phyloP scores from a whole-genome alignment of 2,113 vertebrate genomes.

The Cettia cetti region DNA sequence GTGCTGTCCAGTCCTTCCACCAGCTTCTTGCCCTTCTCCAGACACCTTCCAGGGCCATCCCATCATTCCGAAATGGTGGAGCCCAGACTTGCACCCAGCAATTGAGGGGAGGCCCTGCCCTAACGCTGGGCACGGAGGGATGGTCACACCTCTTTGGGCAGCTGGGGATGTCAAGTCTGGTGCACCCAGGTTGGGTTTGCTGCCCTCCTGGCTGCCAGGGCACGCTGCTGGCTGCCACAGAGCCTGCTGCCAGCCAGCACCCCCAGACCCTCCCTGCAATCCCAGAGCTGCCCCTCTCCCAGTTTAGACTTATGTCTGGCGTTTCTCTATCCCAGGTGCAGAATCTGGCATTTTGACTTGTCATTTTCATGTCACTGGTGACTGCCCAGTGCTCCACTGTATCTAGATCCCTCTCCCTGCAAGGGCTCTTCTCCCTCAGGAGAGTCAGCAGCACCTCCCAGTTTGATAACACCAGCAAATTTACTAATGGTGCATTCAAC shows the following conservation, averaged over 20 bases:
- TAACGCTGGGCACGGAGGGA: accelerated
- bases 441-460: not conserved
- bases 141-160: not conserved
- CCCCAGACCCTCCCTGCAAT: not conserved
- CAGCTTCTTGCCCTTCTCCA: not conserved
- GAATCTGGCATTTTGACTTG: not conserved
- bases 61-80: not conserved
- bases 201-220: not conserved
- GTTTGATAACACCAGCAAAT: not conserved
- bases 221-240: not conserved
- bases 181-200: not conserved
- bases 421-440: not conserved
- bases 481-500: not conserved
- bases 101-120: not conserved
- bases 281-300: not conserved
- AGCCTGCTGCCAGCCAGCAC: not conserved
- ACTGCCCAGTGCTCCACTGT: not conserved
- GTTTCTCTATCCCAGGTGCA: not conserved
- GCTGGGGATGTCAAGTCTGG: not conserved
- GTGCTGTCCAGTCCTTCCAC: not conserved
- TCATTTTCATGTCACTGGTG: not conserved
- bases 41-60: not conserved
- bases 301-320: not conserved
- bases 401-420: not conserved
- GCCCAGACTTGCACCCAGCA: not conserved